These are phyloP conservation scores for Muntiacus reevesi DNA, from an alignment of 2,113 vertebrate genomes.

Conservation along the genomic window DNA sequence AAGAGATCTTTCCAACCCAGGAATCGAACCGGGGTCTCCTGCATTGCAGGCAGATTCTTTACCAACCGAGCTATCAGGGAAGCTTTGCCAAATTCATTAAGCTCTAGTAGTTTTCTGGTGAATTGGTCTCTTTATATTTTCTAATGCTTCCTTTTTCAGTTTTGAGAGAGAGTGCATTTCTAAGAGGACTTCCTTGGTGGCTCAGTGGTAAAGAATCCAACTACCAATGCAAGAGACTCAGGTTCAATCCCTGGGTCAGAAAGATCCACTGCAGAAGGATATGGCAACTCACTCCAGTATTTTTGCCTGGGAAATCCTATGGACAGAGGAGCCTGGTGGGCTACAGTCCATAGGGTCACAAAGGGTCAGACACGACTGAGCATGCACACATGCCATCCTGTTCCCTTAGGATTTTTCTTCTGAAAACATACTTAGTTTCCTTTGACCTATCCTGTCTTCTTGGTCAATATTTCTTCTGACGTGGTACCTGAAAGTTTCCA, in stretches of 20 bases:
- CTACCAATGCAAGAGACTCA: neutral
- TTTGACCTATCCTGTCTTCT: neutral
- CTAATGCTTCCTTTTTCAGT: neutral
- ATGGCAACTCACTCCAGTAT: neutral
- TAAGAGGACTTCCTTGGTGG: neutral
- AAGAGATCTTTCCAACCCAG: neutral
- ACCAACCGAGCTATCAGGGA: neutral
- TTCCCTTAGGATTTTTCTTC: neutral
- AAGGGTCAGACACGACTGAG: neutral
- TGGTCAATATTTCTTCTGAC: neutral
- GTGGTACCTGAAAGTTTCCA: accelerated
- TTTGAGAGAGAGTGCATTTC: neutral
- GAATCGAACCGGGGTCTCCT: neutral
- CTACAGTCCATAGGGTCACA: neutral
- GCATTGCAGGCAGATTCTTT: neutral
- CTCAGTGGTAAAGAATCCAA: neutral
- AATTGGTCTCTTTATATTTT: neutral
- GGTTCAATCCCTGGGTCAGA: neutral
- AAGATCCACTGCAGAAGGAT: neutral
- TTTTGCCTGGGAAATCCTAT: neutral
- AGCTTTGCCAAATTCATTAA: neutral
- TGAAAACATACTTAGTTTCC: neutral
- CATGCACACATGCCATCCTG: neutral
- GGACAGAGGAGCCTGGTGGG: neutral
- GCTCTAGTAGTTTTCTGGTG: neutral